phyloP scores from a whole-genome alignment of 92 coral and sea anemone species.

The Phenganax subtilis region DNA sequence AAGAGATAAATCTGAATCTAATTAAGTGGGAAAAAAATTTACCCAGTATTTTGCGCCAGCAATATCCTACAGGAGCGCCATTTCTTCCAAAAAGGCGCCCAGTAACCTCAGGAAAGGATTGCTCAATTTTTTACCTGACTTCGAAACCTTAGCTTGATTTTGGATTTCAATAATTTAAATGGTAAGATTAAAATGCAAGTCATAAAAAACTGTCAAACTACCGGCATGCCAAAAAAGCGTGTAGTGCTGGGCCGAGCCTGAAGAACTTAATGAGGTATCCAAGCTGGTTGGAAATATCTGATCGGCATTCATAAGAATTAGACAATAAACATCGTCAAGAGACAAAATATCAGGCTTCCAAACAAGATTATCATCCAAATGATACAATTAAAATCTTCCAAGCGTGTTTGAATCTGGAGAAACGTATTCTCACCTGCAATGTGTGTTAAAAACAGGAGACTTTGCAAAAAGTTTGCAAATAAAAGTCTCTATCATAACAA shows the following conservation, averaged over 20 bases:
- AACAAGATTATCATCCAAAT: not conserved
- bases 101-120: too few species aligned
- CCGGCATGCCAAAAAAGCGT: too few species aligned
- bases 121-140: too few species aligned
- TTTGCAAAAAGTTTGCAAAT: conserved; percentile 35
- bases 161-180: not conserved
- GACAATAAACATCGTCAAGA: conserved; percentile 33
- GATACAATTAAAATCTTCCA: not conserved
- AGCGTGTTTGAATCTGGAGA: conserved; percentile 30
- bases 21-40: too few species aligned
- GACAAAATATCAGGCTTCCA: not conserved
- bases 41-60: too few species aligned
- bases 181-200: conserved; percentile 16
- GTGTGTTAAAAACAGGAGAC: conserved; percentile 37
- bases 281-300: conserved; percentile 34
- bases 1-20: too few species aligned
- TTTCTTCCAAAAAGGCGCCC: too few species aligned
- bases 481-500: conserved; percentile 16
- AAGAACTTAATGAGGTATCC: conserved; percentile 12
- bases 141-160: not conserved
- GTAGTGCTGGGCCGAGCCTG: too few species aligned
- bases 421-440: conserved; percentile 23
- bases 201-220: too few species aligned
- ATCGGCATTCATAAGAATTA: conserved; percentile 28
- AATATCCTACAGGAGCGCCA: too few species aligned